Evolutionary conservation across 2,888 invertebrate genomes (phyloP).

Genomic region (Pachycephus smyrnensis): DNA sequence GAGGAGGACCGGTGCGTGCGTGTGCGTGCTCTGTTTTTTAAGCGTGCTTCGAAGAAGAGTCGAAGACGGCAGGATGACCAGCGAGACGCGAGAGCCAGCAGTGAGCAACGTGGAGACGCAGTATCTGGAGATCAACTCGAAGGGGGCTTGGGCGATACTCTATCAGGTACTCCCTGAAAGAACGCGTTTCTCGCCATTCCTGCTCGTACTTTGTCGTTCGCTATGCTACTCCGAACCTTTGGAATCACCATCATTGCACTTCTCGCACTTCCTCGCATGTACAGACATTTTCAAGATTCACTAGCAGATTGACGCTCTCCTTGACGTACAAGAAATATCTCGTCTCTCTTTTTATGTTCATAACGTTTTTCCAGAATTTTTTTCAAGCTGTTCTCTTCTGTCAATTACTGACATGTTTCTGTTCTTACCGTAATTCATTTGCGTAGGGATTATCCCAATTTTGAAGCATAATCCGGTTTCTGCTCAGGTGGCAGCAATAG

Average conservation of each 20-base stretch:
- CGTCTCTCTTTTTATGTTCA: neutral
- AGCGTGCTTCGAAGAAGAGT: neutral
- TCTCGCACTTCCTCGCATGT: no score
- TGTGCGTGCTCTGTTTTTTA: neutral
- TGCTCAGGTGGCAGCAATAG: no score
- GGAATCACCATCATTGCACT: no score
- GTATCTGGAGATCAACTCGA: slow-evolving; percentile 77
- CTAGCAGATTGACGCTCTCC: no score
- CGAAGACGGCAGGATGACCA: slow-evolving; percentile 46
- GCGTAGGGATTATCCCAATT: no score
- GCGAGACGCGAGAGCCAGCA: slow-evolving; percentile 42
- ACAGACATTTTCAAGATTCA: no score
- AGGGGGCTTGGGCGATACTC: slow-evolving; percentile 77
- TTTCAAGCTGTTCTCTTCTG: neutral
- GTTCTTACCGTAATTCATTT: neutral
- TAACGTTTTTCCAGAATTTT: neutral
- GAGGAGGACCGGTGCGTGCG: slow-evolving; percentile 5
- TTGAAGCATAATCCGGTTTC: no score
- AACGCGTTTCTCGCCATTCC: slow-evolving; percentile 20
- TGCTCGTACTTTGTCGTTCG: neutral
- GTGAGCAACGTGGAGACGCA: slow-evolving; percentile 76
- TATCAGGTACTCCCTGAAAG: slow-evolving; percentile 74
- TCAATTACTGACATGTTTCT: neutral
- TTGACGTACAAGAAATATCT: no score
- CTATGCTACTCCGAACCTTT: no score